These are phyloP conservation scores for Hozukius guyotensis DNA, from an alignment of 2,797 vertebrate genomes.

Conservation along the genomic window DNA sequence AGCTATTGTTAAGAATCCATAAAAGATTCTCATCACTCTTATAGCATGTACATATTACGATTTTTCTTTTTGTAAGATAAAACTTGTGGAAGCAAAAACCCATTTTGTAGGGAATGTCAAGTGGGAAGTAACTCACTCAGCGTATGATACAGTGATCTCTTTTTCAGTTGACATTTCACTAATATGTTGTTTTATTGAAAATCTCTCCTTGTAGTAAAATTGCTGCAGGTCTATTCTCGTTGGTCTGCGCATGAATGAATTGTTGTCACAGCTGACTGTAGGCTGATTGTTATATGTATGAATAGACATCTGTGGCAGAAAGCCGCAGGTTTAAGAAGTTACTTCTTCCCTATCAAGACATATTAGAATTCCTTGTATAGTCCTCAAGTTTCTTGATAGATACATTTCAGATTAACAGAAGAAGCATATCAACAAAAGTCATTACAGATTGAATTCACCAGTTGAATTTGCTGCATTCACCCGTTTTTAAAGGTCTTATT, in stretches of 20 bases:
- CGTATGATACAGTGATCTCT: not conserved
- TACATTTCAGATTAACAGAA: not conserved
- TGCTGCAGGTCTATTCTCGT: not conserved
- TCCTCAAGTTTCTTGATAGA: not conserved
- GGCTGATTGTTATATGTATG: not conserved
- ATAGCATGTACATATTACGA: not conserved
- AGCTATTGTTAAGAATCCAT: not conserved
- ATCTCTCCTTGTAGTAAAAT: not conserved
- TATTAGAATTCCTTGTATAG: not conserved
- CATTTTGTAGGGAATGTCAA: not conserved
- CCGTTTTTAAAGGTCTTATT: not conserved
- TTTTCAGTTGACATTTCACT: conserved; percentile 4
- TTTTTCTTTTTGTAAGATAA: not conserved
- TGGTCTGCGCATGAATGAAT: not conserved
- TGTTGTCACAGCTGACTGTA: not conserved
- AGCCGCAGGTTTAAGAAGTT: not conserved
- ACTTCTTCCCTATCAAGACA: not conserved
- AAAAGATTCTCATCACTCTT: not conserved
- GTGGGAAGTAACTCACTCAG: not conserved
- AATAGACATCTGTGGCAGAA: not conserved
- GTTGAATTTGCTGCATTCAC: not conserved
- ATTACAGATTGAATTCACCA: not conserved
- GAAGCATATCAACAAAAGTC: not conserved
- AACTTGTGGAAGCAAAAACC: not conserved
- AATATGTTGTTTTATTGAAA: not conserved